phyloP scores from a whole-genome alignment of 1,140 invertebrate species.

The Rhizoglyphus robini region DNA sequence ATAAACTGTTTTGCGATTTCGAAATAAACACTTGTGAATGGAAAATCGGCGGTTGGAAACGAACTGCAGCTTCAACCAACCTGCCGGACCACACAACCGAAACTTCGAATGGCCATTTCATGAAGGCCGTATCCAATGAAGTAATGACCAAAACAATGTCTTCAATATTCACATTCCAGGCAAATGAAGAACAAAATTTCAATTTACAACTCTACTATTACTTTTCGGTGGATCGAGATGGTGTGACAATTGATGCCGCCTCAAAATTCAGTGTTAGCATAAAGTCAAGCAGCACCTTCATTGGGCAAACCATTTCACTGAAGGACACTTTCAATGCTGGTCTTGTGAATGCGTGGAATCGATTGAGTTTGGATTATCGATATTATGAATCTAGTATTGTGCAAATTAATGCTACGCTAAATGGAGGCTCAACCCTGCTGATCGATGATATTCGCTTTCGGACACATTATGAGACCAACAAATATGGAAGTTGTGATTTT shows the following conservation, averaged over 20 bases:
- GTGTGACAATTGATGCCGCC: no score
- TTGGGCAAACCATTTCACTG: neutral
- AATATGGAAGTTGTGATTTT: slow-evolving; percentile 25
- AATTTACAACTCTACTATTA: neutral
- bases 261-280: neutral
- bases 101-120: neutral
- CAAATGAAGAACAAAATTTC: neutral
- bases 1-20: slow-evolving; percentile 2
- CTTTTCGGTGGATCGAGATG: neutral
- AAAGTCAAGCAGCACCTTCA: no score
- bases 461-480: neutral
- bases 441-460: slow-evolving; percentile 8
- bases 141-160: slow-evolving; percentile 1
- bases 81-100: neutral
- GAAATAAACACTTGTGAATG: slow-evolving; percentile 7
- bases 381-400: neutral
- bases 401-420: neutral
- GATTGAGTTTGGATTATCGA: neutral
- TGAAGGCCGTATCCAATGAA: neutral
- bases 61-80: neutral
- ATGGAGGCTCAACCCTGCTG: neutral
- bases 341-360: neutral
- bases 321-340: neutral
- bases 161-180: neutral
- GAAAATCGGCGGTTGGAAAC: neutral